Conservation (phyloP, 2,888 invertebrate species). For the Cheilosia soror region DNA sequence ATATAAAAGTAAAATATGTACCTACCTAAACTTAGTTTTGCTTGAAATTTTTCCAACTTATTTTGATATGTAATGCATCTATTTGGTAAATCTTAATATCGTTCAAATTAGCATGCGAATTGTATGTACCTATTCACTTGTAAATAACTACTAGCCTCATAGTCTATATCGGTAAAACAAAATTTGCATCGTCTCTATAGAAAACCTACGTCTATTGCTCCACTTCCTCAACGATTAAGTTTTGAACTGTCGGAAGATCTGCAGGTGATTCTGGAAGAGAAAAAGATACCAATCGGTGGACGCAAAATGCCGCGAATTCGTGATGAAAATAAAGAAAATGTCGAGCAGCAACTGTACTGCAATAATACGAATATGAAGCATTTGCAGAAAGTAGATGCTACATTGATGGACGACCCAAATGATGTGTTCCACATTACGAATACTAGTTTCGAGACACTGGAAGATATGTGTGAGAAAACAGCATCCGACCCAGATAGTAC, state of each 20-base stretch:
- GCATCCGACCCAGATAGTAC: conserved; percentile 82
- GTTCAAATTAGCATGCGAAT: conserved; percentile 23
- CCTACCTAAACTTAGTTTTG: conserved; percentile 18
- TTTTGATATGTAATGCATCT: conserved; percentile 2
- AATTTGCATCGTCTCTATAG: conserved; percentile 12
- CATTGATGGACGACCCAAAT: conserved; percentile 33
- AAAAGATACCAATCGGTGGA: conserved; percentile 41
- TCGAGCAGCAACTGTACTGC: conserved; percentile 14
- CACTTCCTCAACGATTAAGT: conserved; percentile 77
- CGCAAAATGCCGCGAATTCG: conserved; percentile 57
- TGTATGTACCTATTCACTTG: conserved; percentile 4
- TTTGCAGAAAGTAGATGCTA: conserved; percentile 4
- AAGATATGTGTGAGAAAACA: conserved; percentile 82
- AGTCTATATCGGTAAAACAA: neutral
- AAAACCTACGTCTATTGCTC: conserved; percentile 42
- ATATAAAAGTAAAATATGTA: neutral
- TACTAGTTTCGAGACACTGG: conserved; percentile 80
- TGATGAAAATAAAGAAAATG: conserved; percentile 58
- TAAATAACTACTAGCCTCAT: neutral
- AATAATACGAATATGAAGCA: conserved; percentile 24
- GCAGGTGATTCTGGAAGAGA: conserved; percentile 76
- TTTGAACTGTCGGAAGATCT: conserved; percentile 79
- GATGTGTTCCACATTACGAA: conserved; percentile 63
- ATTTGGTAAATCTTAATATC: neutral
- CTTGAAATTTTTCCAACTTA: conserved; percentile 75